Percentiles rank a stretch among this genome's conserved stretches.
phyloP scores from a whole-genome alignment of 2,888 invertebrate species.

The Hirtodrosophila histrioides region DNA sequence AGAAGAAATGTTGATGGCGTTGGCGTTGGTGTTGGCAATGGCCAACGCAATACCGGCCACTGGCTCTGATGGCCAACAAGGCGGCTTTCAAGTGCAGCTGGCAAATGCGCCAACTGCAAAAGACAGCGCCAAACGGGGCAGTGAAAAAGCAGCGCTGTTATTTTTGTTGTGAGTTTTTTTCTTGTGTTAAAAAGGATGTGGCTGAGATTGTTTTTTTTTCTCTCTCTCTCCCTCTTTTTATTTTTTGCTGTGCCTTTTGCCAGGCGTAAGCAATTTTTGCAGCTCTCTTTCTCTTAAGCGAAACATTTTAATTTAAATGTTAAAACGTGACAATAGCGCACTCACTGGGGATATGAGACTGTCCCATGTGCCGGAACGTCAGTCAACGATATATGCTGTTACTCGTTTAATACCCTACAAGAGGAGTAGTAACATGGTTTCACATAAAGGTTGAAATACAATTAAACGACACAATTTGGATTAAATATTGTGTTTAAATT shows the following conservation, averaged over 20 bases:
- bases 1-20: conserved; percentile 53
- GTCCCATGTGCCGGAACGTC: conserved; percentile 54
- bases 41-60: conserved; percentile 34
- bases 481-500: too few relatives aligned
- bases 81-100: conserved; percentile 75
- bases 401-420: conserved; percentile 4
- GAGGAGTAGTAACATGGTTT: not conserved
- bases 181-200: conserved; percentile 57
- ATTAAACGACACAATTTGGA: too few relatives aligned
- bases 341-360: conserved; percentile 48
- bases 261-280: conserved; percentile 63
- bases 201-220: conserved; percentile 52
- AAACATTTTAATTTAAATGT: conserved; percentile 80
- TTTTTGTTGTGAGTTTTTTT: conserved; percentile 33
- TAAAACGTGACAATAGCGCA: conserved; percentile 76
- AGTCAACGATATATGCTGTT: conserved; percentile 56
- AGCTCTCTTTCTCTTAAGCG: conserved; percentile 62
- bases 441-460: not conserved
- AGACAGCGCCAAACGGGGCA: conserved; percentile 62
- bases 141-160: conserved; percentile 45
- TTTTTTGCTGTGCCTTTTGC: conserved; percentile 34
- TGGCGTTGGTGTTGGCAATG: conserved; percentile 38
- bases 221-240: conserved; percentile 17
- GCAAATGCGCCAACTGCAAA: conserved; percentile 65
- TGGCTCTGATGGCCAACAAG: conserved; percentile 56